Conservation (phyloP, 2,797 vertebrate species). For the Periparus ater region DNA sequence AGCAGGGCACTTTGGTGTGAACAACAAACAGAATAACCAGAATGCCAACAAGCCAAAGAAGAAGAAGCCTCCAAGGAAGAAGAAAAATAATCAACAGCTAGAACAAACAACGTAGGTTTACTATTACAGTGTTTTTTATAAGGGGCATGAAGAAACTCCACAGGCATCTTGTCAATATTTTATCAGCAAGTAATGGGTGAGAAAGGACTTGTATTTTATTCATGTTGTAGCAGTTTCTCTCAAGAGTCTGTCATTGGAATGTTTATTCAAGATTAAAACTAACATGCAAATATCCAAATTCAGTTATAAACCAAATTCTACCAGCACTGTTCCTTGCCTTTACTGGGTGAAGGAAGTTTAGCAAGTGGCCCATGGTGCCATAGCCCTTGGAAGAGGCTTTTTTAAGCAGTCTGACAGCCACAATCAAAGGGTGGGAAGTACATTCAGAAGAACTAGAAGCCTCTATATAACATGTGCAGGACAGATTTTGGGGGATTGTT, state of each 20-base stretch:
- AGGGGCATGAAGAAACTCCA: background rate
- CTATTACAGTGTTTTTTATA: conserved; percentile 24
- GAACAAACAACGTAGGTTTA: conserved; percentile 88
- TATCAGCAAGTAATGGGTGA: background rate
- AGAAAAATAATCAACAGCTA: conserved; percentile 88
- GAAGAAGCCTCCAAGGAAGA: conserved; percentile 97
- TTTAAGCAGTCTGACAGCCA: background rate
- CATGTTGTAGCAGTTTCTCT: background rate
- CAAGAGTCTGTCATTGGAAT: background rate
- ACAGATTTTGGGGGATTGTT: background rate
- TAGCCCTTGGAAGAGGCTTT: background rate
- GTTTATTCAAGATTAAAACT: background rate
- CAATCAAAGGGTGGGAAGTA: background rate
- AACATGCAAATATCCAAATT: background rate
- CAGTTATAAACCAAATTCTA: background rate
- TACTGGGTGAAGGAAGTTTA: background rate
- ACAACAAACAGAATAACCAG: conserved; percentile 90
- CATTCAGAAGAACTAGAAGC: background rate
- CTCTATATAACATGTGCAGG: background rate
- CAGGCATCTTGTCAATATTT: background rate
- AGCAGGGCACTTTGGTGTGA: conserved; percentile 95
- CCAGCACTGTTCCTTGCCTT: background rate
- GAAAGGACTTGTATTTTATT: background rate
- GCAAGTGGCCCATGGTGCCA: background rate
- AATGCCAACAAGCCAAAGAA: conserved; percentile 93